Conservation (phyloP, 2,113 vertebrate species). For the Cnemophilus loriae region DNA sequence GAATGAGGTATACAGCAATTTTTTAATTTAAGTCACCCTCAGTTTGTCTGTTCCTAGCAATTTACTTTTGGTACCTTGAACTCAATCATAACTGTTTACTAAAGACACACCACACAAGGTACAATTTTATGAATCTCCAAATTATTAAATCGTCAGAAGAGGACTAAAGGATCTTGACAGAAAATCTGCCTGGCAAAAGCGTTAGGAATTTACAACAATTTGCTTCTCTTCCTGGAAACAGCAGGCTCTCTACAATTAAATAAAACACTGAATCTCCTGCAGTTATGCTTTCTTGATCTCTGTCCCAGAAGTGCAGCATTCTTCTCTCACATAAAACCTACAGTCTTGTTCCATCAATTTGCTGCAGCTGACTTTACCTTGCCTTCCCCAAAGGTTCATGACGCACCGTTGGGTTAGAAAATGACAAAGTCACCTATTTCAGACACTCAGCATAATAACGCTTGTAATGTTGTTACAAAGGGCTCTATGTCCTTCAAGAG, state of each 20-base stretch:
- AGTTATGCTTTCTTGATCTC: background rate
- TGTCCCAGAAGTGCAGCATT: background rate
- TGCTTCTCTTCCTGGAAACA: background rate
- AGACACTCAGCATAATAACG: background rate
- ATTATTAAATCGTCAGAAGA: background rate
- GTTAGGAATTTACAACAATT: background rate
- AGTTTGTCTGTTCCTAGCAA: background rate
- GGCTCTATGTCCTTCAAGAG: background rate
- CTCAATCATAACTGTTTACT: background rate
- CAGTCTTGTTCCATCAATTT: background rate
- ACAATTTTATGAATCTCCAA: background rate
- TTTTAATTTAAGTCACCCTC: background rate
- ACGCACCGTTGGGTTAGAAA: background rate
- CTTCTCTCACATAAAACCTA: background rate
- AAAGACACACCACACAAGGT: background rate
- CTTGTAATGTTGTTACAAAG: background rate
- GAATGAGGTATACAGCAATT: background rate
- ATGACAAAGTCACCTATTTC: background rate
- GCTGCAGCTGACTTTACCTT: background rate
- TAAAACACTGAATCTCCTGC: background rate
- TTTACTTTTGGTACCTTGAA: background rate
- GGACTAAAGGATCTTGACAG: background rate
- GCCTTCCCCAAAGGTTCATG: background rate
- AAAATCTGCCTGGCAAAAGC: background rate
- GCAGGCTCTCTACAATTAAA: background rate